Evolutionary conservation across 2,888 invertebrate genomes (phyloP), one percentile per base, ranked within the genome.

Genomic region (Eupithecia subumbrata): DNA sequence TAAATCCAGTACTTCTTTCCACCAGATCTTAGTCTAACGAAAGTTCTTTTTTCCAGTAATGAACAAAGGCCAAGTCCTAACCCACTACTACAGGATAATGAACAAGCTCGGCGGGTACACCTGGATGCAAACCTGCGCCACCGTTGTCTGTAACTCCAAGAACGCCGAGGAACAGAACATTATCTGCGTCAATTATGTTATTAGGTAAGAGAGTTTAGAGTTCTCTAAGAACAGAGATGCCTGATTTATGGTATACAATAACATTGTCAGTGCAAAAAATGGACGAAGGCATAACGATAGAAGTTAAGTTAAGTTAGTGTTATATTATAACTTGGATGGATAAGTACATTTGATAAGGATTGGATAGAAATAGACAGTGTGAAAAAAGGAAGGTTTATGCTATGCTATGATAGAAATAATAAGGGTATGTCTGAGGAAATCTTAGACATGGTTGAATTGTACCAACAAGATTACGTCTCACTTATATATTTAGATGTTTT

Each of bases 121-220:
- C 73, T 99, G 99, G 99, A 94, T 99, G 86, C 99, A 99, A 93
- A 98, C 98, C 0, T 99, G 99, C 91, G 99, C 99, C 77, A 99
- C 99, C 0, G 98, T 99, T 66, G 98, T 99, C 75, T 99, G 98
- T 94, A 98, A 97, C 88, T 97, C 98, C 72, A 99, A 99, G 94
- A 99, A 98, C 87, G 98, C 98, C 9, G 99, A 99, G 80, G 99
- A 99, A 89, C 99, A 99, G 92, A 99, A 98, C 88, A 98, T 99
- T 84, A 98, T 99, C 82, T 99, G 99, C 89, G 98, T 99, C 86
- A 99, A 99, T 95, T 99, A 99, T 92, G 98, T 99, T 80, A 97
- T 99, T 87, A 99, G 98, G 98, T 98, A 68, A 68, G 45, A 9
- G 12, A 60, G 12, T 60, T 25, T 5, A 60, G 25, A 60, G 5